Conservation (phyloP, 2,797 vertebrate species). For the Sebastes kiyomatsui region DNA sequence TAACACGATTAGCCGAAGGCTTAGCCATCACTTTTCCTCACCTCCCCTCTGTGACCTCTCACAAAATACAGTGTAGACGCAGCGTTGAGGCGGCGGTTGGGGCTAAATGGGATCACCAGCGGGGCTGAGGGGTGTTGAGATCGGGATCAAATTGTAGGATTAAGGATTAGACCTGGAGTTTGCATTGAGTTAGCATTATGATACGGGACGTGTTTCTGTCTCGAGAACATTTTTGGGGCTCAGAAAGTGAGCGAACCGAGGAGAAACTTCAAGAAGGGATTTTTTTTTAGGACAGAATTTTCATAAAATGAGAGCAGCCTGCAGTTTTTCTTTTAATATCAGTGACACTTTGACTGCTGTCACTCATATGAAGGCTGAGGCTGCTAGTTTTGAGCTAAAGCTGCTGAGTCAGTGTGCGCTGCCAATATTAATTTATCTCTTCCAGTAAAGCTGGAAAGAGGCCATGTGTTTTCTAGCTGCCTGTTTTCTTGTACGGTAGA, state of each 20-base stretch:
- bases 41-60: conserved; percentile 41
- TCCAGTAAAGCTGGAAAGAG: conserved; percentile 12
- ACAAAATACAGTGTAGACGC: conserved; percentile 11
- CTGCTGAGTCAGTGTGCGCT: conserved; percentile 44
- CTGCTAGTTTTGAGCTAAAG: conserved; percentile 25
- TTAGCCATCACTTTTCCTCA: conserved; percentile 65
- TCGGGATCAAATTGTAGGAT: conserved; percentile 61
- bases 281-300: conserved; percentile 10
- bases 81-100: background rate
- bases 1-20: conserved; percentile 72
- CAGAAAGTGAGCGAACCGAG: conserved; percentile 14
- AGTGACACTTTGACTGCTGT: conserved; percentile 38
- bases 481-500: background rate
- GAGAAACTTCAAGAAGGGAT: conserved; percentile 2
- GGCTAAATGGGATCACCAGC: conserved; percentile 59
- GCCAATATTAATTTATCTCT: conserved; percentile 27
- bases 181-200: conserved; percentile 28
- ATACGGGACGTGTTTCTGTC: conserved; percentile 10
- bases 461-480: background rate
- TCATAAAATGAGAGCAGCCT: background rate
- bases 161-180: conserved; percentile 59
- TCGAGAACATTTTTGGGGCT: background rate
- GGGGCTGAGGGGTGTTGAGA: conserved; percentile 12
- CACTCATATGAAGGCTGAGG: conserved; percentile 27
- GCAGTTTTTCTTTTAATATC: background rate